Percentiles rank a stretch among this genome's conserved stretches.
Conservation (phyloP, 2,888 invertebrate genomes). For the Drosophila picticornis region DNA sequence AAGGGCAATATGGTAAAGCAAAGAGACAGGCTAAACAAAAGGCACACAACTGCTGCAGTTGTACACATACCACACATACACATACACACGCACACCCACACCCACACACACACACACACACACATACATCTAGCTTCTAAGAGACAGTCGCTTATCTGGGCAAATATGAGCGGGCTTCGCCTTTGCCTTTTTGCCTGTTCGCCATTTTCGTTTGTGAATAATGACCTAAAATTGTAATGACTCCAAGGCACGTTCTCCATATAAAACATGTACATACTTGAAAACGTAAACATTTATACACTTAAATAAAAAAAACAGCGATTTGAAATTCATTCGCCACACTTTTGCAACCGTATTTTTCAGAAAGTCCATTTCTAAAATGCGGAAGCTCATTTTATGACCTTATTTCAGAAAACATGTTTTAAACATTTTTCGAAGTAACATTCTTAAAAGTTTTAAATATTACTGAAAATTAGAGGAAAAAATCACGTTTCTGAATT, state of each 20-base stretch:
- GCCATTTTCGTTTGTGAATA: slow-evolving; percentile 73
- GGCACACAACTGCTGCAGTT: slow-evolving; percentile 42
- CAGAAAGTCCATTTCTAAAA: not conserved
- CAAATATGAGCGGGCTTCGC: slow-evolving; percentile 28
- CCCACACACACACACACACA: slow-evolving; percentile 6
- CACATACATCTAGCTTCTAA: not conserved
- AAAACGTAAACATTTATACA: slow-evolving; percentile 8
- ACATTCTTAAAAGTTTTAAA: not conserved
- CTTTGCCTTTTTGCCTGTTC: slow-evolving; percentile 68
- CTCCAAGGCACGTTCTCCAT: slow-evolving; percentile 78
- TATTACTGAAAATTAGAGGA: not conserved
- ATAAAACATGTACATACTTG: slow-evolving; percentile 57
- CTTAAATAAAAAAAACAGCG: not conserved
- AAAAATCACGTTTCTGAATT: not conserved
- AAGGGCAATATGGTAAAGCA: slow-evolving; percentile 22
- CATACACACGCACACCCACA: not conserved
- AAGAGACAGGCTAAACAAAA: slow-evolving; percentile 52
- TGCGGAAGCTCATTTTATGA: not conserved
- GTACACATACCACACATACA: not conserved
- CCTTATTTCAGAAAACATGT: not conserved
- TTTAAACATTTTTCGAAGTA: not conserved
- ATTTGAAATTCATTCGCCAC: not conserved
- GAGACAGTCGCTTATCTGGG: slow-evolving; percentile 55
- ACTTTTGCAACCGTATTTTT: not conserved
- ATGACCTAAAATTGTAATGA: slow-evolving; percentile 80